A percentile compares a stretch with the other conserved stretches of the same genome.
These are phyloP conservation scores for Esox lucius DNA, from an alignment of 2,797 vertebrate genomes.

Conservation along the genomic window DNA sequence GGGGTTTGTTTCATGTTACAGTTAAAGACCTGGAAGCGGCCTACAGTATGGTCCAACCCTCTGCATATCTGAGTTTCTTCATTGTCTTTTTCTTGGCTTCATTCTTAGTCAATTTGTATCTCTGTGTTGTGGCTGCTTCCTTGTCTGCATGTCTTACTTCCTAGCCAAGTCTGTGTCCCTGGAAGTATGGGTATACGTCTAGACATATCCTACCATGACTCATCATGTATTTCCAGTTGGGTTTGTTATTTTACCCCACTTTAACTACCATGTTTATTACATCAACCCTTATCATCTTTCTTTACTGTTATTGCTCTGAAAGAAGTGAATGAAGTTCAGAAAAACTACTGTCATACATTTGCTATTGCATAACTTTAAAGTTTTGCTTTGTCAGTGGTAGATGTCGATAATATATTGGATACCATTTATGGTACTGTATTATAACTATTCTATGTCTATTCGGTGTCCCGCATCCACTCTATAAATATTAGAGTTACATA, in stretches of 20 bases:
- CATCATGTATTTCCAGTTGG: constrained; percentile 18
- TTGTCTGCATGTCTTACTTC: not conserved
- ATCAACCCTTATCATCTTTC: constrained; percentile 33
- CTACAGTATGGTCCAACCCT: not conserved
- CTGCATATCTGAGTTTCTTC: not conserved
- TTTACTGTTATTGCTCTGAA: constrained; percentile 50
- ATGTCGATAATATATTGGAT: not conserved
- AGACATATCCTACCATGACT: constrained; percentile 52
- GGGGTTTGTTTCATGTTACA: not conserved
- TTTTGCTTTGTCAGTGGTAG: not conserved
- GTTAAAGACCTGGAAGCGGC: constrained; percentile 19
- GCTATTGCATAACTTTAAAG: constrained; percentile 39
- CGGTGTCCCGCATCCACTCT: not conserved
- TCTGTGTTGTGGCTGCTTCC: not conserved
- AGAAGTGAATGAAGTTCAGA: constrained; percentile 33
- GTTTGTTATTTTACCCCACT: not conserved
- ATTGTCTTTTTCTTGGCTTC: not conserved
- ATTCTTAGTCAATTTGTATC: not conserved
- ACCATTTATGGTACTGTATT: not conserved
- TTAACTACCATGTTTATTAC: not conserved
- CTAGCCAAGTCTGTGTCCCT: not conserved
- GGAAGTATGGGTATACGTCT: not conserved
- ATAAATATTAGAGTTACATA: too few species aligned
- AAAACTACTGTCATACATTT: constrained; percentile 4
- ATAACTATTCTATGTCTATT: not conserved